Base-by-base conservation (phyloP, 2,888 invertebrate species). In the Amorpha juglandis region DNA sequence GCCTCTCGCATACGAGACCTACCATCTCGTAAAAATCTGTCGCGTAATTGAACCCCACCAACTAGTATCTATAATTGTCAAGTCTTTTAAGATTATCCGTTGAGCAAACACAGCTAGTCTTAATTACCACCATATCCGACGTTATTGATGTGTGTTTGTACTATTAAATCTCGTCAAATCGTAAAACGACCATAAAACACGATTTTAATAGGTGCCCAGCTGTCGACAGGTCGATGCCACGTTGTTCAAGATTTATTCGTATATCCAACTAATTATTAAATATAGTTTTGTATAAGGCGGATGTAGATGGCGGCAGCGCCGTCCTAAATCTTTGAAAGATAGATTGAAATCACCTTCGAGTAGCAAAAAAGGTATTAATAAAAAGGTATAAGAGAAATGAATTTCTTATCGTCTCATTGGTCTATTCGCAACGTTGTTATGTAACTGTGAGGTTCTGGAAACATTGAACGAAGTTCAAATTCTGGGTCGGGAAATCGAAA, bases 171-270 rank as follows among this genome's bases (percentile, higher is more conserved):
- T 27, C 16, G 53, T 64, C n/a, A 45, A 53, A 53, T 64, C 64
- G 64, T 64, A 45, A 64, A 64, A 68, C 21, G 64, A 63, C 45
- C 65, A 65, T 69, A 53, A 63, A 64, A 38, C 50, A 19, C 0
- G 35, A 50, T 63, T n/a, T 50, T 50, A 50, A 63, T 50, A 42
- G 38, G 38, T 58, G 58, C 38, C 38, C 58, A 58, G 58, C 58
- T 58, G 58, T 58, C 42, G 42, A 42, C 58, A 58, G 58, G 16
- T 19, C 38, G 12, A 12, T 12, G 38, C 8, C 19, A 14, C 45
- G 45, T 2, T 45, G 6, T 12, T 19, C 19, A 12, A 19, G 38
- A 38, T 42, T 42, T 58, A 58, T 42, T 42, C 42, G 58, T 19
- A 19, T 42, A 53, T 53, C 33, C 38, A 12, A 58, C 19, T 35